Evolutionary conservation across 2,113 vertebrate genomes (phyloP).

Genomic region (Vanacampus margaritifer): DNA sequence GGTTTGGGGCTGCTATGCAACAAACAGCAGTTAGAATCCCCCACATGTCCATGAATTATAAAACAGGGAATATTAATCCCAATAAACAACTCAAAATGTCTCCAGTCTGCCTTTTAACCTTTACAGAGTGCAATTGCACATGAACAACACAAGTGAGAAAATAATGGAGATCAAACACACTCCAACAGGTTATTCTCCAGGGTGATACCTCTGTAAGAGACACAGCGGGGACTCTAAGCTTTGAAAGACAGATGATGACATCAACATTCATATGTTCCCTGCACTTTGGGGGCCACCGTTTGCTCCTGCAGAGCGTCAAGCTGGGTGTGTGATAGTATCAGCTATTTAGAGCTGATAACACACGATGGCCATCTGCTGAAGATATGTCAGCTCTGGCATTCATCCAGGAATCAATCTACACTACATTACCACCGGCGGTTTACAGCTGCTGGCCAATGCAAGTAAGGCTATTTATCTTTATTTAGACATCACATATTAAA

Average conservation of each 20-base stretch:
- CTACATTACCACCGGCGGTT: constrained; percentile 32
- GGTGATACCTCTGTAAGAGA: constrained; percentile 20
- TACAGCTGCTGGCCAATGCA: constrained; percentile 30
- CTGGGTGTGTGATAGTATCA: constrained; percentile 25
- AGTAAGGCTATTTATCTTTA: constrained; percentile 13
- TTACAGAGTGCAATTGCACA: constrained; percentile 14
- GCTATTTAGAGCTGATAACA: constrained; percentile 36
- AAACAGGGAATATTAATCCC: background rate
- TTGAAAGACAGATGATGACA: background rate
- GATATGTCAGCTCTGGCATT: constrained; percentile 35
- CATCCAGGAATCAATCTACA: constrained; percentile 30
- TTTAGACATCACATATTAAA: constrained; percentile 9
- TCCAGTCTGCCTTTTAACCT: constrained; percentile 12
- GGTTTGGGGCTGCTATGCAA: constrained; percentile 6
- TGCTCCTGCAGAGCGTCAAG: constrained; percentile 19
- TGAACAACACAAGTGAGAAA: constrained; percentile 17
- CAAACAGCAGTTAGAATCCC: constrained; percentile 8
- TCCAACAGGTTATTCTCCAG: constrained; percentile 30
- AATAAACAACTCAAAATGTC: constrained; percentile 12
- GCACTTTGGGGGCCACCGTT: constrained; percentile 3
- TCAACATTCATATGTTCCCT: constrained; percentile 15
- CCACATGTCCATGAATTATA: background rate
- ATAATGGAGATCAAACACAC: constrained; percentile 25
- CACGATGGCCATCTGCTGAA: constrained; percentile 46
- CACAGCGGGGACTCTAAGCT: constrained; percentile 28